Evolutionary conservation across 2,113 vertebrate species (phyloP).

Genomic region (Esox niger): DNA sequence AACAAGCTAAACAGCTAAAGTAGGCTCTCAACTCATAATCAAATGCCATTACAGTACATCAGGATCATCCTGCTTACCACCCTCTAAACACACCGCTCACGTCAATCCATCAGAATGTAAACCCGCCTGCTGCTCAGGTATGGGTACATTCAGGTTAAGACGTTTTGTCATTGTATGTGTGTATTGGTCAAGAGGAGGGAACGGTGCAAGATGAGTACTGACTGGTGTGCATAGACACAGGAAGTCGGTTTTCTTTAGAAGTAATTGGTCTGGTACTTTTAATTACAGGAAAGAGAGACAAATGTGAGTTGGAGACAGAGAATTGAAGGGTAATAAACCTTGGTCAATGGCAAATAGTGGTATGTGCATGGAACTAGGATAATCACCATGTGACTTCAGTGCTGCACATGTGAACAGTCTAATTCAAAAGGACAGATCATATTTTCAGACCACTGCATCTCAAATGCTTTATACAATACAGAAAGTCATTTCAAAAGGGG

Average conservation of each 20-base stretch:
- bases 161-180: too few species aligned
- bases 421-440: too few species aligned
- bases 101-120: conserved; percentile 39
- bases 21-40: conserved; percentile 53
- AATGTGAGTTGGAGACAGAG: too few species aligned
- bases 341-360: too few species aligned
- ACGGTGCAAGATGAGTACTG: too few species aligned
- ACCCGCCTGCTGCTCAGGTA: not conserved
- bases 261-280: too few species aligned
- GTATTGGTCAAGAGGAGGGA: too few species aligned
- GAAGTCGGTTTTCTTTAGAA: not conserved
- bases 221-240: not conserved
- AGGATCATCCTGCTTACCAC: conserved; percentile 60
- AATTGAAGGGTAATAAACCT: too few species aligned
- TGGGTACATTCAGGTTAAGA: not conserved
- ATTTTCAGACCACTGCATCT: not conserved
- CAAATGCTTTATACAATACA: not conserved
- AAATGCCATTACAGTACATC: conserved; percentile 64
- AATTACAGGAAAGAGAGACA: too few species aligned
- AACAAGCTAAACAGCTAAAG: conserved; percentile 55
- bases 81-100: conserved; percentile 11
- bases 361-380: too few species aligned
- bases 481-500: not conserved
- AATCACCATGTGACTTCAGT: not conserved
- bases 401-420: not conserved